Evolutionary conservation across 23 tunicate species (phyloP).

Genomic region (Styela clava): DNA sequence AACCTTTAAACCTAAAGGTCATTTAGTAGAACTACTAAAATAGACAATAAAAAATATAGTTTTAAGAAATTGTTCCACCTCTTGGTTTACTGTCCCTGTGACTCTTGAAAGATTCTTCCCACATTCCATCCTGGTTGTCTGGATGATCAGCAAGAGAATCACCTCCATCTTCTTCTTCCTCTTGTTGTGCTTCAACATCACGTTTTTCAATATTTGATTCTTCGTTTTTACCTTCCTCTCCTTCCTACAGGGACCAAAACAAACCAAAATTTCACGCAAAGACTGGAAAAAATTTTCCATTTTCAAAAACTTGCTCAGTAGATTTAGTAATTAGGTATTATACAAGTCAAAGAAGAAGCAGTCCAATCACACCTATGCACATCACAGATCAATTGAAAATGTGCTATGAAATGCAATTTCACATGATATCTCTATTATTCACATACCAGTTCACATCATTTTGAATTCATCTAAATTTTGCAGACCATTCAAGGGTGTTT

Average conservation of each 20-base stretch:
- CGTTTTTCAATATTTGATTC: not conserved
- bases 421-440: too few species aligned
- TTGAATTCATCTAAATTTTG: too few species aligned
- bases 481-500: too few species aligned
- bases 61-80: too few species aligned
- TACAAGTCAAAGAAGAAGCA: too few species aligned
- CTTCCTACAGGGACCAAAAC: not conserved
- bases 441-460: too few species aligned
- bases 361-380: too few species aligned
- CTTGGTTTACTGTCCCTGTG: constrained; percentile 82
- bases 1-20: too few species aligned
- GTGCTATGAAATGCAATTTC: too few species aligned
- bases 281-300: not conserved
- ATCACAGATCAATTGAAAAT: too few species aligned
- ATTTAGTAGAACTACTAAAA: too few species aligned
- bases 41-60: too few species aligned
- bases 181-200: not conserved
- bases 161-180: constrained; percentile 30
- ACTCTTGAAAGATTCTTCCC: constrained; percentile 96
- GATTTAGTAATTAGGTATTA: not conserved
- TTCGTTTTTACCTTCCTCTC: constrained; percentile 1
- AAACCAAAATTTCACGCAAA: not conserved
- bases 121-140: constrained; percentile 88
- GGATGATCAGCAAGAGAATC: constrained; percentile 41
- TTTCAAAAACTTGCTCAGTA: not conserved